phyloP scores from a whole-genome alignment of 2,888 invertebrate genomes.

The Melangyna quadrimaculata region DNA sequence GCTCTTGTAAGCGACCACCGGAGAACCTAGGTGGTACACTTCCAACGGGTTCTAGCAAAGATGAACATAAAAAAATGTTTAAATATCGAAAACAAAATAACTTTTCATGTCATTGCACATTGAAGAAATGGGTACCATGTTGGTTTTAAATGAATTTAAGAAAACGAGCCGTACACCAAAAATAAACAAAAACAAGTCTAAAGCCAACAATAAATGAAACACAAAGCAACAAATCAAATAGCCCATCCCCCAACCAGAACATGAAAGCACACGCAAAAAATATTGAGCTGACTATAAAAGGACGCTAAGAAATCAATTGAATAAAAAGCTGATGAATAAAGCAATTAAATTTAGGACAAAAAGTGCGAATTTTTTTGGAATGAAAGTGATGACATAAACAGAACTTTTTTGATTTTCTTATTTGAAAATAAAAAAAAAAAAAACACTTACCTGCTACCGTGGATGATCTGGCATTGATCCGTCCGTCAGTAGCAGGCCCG shows the following conservation, averaged over 20 bases:
- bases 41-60: conserved; percentile 81
- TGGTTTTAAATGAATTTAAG: conserved; percentile 18
- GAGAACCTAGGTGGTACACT: conserved; percentile 82
- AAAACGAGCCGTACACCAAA: not conserved
- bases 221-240: conserved; percentile 46
- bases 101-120: conserved; percentile 56
- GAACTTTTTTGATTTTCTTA: not conserved
- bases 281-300: conserved; percentile 1
- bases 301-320: not conserved
- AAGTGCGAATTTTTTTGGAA: conserved; percentile 42
- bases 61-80: not conserved
- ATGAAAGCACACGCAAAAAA: conserved; percentile 27
- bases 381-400: conserved; percentile 52
- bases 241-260: not conserved
- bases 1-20: conserved; percentile 83
- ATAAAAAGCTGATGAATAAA: conserved; percentile 19
- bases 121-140: conserved; percentile 60
- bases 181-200: conserved; percentile 23
- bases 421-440: conserved; percentile 16
- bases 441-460: conserved; percentile 75
- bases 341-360: conserved; percentile 25
- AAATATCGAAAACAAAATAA: conserved; percentile 53
- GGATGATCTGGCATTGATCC: conserved; percentile 72
- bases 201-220: conserved; percentile 63
- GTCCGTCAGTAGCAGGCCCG: conserved; percentile 74